A percentile compares a stretch with the other conserved stretches of the same genome.
Evolutionary conservation across 2,113 vertebrate species (phyloP).

Genomic region (Pampusana beccarii): DNA sequence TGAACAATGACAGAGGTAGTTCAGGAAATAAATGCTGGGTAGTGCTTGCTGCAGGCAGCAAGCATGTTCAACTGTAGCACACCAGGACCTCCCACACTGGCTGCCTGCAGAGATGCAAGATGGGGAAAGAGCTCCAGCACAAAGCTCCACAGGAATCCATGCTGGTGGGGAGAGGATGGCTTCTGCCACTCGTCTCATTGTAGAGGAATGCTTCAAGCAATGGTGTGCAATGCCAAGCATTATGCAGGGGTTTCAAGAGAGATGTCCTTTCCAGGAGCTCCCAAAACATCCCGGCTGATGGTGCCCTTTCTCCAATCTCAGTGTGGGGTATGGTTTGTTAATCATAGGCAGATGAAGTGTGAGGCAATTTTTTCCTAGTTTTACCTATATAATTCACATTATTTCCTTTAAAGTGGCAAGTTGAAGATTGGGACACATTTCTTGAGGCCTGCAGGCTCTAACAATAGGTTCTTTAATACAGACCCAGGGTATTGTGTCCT

Average conservation of each 20-base stretch:
- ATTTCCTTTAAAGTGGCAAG: slow-evolving; percentile 19
- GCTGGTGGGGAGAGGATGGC: neutral
- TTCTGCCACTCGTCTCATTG: neutral
- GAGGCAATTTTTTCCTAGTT: neutral
- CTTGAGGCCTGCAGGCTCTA: neutral
- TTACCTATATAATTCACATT: slow-evolving; percentile 1
- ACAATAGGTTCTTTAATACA: neutral
- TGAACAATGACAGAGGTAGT: neutral
- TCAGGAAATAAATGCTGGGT: neutral
- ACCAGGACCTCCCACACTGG: neutral
- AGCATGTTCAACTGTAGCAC: accelerated
- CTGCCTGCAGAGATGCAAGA: neutral
- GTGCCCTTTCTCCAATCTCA: neutral
- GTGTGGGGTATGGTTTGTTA: neutral
- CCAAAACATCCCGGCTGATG: neutral
- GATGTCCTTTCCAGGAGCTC: neutral
- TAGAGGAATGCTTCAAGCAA: neutral
- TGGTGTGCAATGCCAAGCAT: neutral
- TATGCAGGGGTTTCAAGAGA: neutral
- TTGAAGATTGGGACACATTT: slow-evolving; percentile 7
- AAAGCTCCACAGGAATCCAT: neutral
- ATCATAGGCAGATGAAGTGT: neutral
- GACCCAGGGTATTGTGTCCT: neutral
- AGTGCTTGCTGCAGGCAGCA: neutral
- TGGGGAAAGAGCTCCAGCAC: neutral